Base-by-base conservation (phyloP, 2,888 invertebrate genomes). In the Lottia gigantea region DNA sequence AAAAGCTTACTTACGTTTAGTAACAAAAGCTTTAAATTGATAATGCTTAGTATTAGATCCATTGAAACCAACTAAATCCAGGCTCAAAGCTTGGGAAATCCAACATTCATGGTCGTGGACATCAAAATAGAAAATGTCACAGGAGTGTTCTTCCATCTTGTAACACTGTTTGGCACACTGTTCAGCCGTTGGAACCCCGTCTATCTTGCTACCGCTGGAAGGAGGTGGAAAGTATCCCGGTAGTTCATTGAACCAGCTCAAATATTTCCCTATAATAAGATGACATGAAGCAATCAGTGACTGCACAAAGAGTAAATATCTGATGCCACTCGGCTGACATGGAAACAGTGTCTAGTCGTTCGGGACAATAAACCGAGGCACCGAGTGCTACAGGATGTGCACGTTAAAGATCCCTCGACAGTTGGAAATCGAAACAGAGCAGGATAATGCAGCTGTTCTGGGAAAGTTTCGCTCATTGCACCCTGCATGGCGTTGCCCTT, bases 1-100 rank as follows among this genome's bases (percentile, higher is more conserved):
- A n/a, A n/a, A n/a, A n/a, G n/a, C n/a, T 40, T 23, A 55, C 55
- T 55, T 55, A 55, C 55, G 55, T 55, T 55, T 55, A 23, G 23
- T 55, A 55, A 14, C 19, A 23, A 55, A 55, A 12, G 55, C 55
- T 23, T 8, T 55, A 14, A 55, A 55, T 55, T 23, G 19, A 12
- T 23, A 55, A 14, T 55, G 55, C 11, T 55, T 12, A 23, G 23
- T 23, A 23, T 19, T 19, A 14, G 12, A 23, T 12, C 55, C 55
- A 23, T 19, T 23, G 19, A 12, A 55, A 55, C 55, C 55, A 14
- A 55, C 55, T 14, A 55, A 23, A 55, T 55, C 55, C 11, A 55
- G 55, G 11, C 19, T 23, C 55, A 55, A 14, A 55, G 55, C 19
- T 23, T 19, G 19, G 19, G 55, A 55, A 2, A 23, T 55, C 55